Conservation (phyloP, 1,140 invertebrate genomes). For the Reticulitermes speratus region DNA sequence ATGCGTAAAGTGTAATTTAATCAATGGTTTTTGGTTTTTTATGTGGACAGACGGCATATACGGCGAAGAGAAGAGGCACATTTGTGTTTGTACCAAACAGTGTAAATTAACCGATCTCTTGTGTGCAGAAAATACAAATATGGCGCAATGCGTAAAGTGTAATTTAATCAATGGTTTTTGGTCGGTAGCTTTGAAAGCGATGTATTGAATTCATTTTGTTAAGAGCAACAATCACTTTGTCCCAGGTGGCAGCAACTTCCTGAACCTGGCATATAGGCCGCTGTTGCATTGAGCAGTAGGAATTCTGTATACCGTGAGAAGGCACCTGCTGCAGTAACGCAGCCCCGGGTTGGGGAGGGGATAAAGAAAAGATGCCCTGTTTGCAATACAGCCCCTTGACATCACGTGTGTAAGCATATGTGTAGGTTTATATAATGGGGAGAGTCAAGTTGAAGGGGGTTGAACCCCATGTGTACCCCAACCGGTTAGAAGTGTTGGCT, state of each 20-base stretch:
- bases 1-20: no score
- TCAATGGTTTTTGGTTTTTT: no score
- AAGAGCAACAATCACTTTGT: not conserved
- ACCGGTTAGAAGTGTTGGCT: not conserved
- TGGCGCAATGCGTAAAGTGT: no score
- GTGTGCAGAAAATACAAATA: no score
- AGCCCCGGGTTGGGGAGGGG: not conserved
- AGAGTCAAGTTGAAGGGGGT: conserved; percentile 17
- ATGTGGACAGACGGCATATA: no score
- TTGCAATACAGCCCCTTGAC: conserved; percentile 5
- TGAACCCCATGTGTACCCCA: not conserved
- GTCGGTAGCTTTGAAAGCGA: no score
- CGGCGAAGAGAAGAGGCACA: no score
- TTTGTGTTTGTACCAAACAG: no score
- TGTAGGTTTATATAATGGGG: conserved; percentile 16
- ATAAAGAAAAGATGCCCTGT: conserved; percentile 6
- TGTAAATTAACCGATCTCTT: no score
- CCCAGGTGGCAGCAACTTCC: not conserved
- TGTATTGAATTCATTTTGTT: no score
- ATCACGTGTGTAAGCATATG: conserved; percentile 15
- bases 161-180: no score
- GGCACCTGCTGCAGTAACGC: not conserved
- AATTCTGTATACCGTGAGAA: not conserved
- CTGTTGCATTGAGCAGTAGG: not conserved
- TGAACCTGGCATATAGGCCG: not conserved